Evolutionary conservation across 2,113 vertebrate species (phyloP).

Genomic region (Oncorhynchus nerka): DNA sequence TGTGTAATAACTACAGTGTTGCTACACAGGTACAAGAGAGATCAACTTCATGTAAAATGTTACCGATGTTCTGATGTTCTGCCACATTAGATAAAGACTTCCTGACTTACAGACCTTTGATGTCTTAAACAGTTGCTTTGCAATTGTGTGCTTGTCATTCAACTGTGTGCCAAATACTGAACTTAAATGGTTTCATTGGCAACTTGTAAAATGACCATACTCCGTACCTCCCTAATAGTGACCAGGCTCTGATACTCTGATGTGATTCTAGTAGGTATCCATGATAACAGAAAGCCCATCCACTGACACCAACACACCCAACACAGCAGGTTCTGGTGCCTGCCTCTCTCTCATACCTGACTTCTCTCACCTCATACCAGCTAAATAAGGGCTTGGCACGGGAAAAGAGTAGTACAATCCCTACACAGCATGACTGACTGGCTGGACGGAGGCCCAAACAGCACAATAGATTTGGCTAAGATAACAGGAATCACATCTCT

Average conservation of each 20-base stretch:
- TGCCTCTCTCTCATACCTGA: slow-evolving; percentile 5
- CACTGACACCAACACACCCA: neutral
- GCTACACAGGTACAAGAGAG: too few species aligned
- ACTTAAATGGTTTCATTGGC: too few species aligned
- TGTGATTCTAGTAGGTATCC: slow-evolving; percentile 25
- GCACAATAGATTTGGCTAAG: slow-evolving; percentile 22
- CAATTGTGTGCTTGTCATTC: too few species aligned
- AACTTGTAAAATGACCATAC: too few species aligned
- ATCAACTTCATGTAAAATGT: too few species aligned
- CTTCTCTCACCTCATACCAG: slow-evolving; percentile 25
- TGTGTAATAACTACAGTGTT: too few species aligned
- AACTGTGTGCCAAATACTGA: too few species aligned
- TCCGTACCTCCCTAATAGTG: too few species aligned
- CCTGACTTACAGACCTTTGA: too few species aligned
- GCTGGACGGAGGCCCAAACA: slow-evolving; percentile 29
- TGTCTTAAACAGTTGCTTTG: too few species aligned
- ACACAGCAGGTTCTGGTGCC: slow-evolving; percentile 1
- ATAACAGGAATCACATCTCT: slow-evolving; percentile 19
- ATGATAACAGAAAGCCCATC: neutral
- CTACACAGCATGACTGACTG: neutral
- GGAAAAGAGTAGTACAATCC: neutral
- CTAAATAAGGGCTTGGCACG: neutral
- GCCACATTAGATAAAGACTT: too few species aligned
- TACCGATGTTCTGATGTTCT: too few species aligned
- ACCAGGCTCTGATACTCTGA: slow-evolving; percentile 6